phyloP scores from a whole-genome alignment of 2,113 vertebrate species.

The Callionymus lyra region DNA sequence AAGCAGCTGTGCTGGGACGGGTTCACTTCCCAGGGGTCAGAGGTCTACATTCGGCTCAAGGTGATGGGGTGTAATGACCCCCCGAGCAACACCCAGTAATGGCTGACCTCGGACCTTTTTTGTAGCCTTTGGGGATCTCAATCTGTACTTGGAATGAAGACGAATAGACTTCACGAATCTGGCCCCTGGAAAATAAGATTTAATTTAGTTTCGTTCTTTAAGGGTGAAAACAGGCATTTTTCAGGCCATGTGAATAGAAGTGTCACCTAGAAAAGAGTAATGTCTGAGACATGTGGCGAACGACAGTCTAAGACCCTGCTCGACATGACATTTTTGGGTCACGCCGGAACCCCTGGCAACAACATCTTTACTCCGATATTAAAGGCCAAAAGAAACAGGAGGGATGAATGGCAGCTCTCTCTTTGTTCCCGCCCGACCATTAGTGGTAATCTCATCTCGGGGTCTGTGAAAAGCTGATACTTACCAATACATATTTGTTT shows the following conservation, averaged over 20 bases:
- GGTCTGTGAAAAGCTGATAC: constrained; percentile 31
- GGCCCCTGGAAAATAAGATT: constrained; percentile 27
- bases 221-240: constrained; percentile 44
- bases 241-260: constrained; percentile 24
- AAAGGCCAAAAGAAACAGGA: constrained; percentile 22
- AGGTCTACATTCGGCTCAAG: constrained; percentile 39
- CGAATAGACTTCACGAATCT: constrained; percentile 9
- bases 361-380: constrained; percentile 13
- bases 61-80: constrained; percentile 23
- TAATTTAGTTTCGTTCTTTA: constrained; percentile 42
- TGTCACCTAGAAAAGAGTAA: constrained; percentile 49
- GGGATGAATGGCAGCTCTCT: constrained; percentile 23
- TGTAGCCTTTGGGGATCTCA: constrained; percentile 11
- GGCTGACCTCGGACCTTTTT: constrained; percentile 24
- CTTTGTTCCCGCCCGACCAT: constrained; percentile 38
- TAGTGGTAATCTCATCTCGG: constrained; percentile 35
- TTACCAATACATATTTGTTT: constrained; percentile 33
- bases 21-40: constrained; percentile 27
- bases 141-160: constrained; percentile 16
- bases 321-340: constrained; percentile 57
- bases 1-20: constrained; percentile 52
- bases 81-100: constrained; percentile 1
- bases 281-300: constrained; percentile 21
- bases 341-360: constrained; percentile 28
- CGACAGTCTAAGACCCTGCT: constrained; percentile 9